Conservation (phyloP, 2,888 invertebrate genomes). For the Uloborus plumipes region DNA sequence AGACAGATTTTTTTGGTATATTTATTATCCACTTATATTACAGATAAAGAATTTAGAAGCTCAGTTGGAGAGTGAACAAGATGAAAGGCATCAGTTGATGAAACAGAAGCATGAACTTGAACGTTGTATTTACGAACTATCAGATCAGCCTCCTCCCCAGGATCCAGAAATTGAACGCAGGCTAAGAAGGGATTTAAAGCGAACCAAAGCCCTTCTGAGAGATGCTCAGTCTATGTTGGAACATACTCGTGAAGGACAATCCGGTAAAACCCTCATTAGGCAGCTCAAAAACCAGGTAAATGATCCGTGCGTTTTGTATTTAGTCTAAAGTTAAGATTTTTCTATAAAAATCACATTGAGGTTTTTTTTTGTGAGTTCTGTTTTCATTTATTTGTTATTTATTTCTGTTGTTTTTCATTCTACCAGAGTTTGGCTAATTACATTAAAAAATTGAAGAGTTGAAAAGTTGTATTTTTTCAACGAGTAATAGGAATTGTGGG, state of each 20-base stretch:
- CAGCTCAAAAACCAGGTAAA: slow-evolving; percentile 82
- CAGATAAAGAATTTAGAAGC: slow-evolving; percentile 83
- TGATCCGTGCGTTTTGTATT: neutral
- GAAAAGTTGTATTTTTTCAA: too few relatives aligned
- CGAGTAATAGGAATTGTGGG: too few relatives aligned
- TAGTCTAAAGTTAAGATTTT: too few relatives aligned
- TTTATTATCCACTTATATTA: slow-evolving; percentile 3
- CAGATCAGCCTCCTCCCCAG: slow-evolving; percentile 76
- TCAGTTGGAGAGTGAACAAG: slow-evolving; percentile 93
- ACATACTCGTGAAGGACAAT: slow-evolving; percentile 87
- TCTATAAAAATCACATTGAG: too few relatives aligned
- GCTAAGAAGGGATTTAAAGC: slow-evolving; percentile 86
- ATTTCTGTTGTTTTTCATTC: too few relatives aligned
- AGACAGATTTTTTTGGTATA: neutral
- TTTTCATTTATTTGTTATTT: too few relatives aligned
- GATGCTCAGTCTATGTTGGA: slow-evolving; percentile 94
- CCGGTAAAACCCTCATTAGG: slow-evolving; percentile 82
- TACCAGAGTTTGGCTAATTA: too few relatives aligned
- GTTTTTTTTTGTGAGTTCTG: too few relatives aligned
- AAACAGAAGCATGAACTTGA: slow-evolving; percentile 94
- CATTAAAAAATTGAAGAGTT: too few relatives aligned
- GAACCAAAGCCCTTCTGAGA: slow-evolving; percentile 88
- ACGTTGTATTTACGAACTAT: slow-evolving; percentile 83
- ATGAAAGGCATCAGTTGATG: slow-evolving; percentile 86
- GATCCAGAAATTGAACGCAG: slow-evolving; percentile 66